Conservation (phyloP, 37 sponge, comb jelly and placozoan genomes). For the Tethya wilhelma region DNA sequence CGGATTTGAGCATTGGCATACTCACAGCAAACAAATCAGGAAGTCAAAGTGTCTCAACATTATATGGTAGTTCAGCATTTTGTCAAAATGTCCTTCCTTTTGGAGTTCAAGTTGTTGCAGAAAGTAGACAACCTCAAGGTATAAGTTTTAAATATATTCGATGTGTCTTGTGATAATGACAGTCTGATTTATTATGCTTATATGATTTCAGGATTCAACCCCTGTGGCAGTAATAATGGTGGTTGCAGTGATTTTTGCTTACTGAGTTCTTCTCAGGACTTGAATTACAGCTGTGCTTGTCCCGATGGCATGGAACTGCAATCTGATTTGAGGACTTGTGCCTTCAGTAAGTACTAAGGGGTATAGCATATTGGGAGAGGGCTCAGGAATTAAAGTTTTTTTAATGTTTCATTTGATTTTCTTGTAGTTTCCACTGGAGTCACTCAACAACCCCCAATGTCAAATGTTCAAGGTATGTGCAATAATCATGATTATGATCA, state of each 20-base stretch:
- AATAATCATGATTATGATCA: too few relatives aligned
- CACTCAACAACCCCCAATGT: not conserved
- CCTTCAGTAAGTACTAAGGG: not conserved
- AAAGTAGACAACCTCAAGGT: not conserved
- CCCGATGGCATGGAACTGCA: slow-evolving; percentile 33
- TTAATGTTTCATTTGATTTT: not conserved
- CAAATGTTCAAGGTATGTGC: not conserved
- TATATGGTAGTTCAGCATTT: not conserved
- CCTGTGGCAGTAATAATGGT: too few relatives aligned
- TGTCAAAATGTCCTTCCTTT: not conserved
- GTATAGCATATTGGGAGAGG: too few relatives aligned
- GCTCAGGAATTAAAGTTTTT: not conserved
- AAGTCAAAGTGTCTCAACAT: not conserved
- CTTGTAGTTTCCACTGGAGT: not conserved
- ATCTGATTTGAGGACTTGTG: not conserved
- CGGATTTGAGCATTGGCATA: not conserved
- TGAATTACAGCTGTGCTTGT: slow-evolving; percentile 59
- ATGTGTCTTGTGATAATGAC: slow-evolving; percentile 29
- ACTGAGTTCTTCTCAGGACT: not conserved
- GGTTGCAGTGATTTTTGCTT: slow-evolving; percentile 61
- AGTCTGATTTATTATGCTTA: too few relatives aligned
- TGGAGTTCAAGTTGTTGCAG: slow-evolving; percentile 3
- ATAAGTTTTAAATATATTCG: not conserved
- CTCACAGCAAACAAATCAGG: not conserved
- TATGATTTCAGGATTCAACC: too few relatives aligned